phyloP scores from a whole-genome alignment of 2,888 invertebrate genomes.

The Limnephilus rhombicus region DNA sequence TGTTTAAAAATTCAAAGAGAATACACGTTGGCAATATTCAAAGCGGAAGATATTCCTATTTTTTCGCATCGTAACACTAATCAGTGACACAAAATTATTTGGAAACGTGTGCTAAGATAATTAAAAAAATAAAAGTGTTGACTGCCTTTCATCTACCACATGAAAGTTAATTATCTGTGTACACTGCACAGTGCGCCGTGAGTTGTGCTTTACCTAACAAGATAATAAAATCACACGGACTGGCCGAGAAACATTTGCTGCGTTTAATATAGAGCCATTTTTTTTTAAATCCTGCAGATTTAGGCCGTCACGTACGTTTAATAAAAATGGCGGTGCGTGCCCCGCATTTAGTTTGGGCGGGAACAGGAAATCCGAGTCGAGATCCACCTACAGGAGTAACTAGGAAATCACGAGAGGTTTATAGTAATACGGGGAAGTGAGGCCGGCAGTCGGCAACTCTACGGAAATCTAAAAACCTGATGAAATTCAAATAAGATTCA shows the following conservation, averaged over 20 bases:
- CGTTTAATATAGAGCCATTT: constrained; percentile 4
- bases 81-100: neutral
- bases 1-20: neutral
- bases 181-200: neutral
- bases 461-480: constrained; percentile 14
- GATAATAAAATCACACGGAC: constrained; percentile 9
- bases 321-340: constrained; percentile 31
- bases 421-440: constrained; percentile 20
- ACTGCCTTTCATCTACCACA: neutral
- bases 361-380: constrained; percentile 1
- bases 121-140: neutral
- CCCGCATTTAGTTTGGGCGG: neutral
- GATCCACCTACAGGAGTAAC: constrained; percentile 10
- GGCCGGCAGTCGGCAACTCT: neutral
- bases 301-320: neutral
- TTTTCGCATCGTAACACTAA: neutral
- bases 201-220: neutral
- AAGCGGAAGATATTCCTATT: neutral
- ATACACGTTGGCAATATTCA: neutral
- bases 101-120: neutral
- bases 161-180: neutral
- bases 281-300: constrained; percentile 2
- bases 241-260: neutral
- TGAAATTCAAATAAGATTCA: constrained; percentile 51
- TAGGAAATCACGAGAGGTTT: neutral